Percentiles rank a stretch among this genome's conserved stretches.
Conservation (phyloP, 1,140 invertebrate genomes). For the Anagrus nilaparvatae region DNA sequence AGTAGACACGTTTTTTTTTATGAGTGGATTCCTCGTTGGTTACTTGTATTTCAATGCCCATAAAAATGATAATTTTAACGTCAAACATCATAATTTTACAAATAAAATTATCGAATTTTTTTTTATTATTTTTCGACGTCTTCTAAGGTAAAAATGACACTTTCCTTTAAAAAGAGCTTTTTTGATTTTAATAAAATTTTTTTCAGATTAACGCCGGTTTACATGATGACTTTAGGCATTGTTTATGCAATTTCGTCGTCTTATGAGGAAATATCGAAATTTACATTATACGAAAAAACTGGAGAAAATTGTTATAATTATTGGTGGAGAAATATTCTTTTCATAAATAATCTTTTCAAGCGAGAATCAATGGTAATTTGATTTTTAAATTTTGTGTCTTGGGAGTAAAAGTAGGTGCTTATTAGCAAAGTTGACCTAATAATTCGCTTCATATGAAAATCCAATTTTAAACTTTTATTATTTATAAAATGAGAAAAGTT, state of each 20-base stretch:
- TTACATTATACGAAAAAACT: conserved; percentile 38
- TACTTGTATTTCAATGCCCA: conserved; percentile 34
- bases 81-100: conserved; percentile 21
- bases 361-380: conserved; percentile 40
- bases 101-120: conserved; percentile 30
- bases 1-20: conserved; percentile 43
- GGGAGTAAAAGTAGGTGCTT: too few relatives aligned
- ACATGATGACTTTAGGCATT: conserved; percentile 43
- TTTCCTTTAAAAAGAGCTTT: not conserved
- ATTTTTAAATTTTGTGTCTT: too few relatives aligned
- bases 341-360: conserved; percentile 50
- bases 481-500: too few relatives aligned
- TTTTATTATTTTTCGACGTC: conserved; percentile 31
- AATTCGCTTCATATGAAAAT: too few relatives aligned
- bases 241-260: conserved; percentile 41
- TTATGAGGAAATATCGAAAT: conserved; percentile 39
- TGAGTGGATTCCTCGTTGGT: conserved; percentile 40
- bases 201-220: conserved; percentile 34
- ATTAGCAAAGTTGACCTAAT: too few relatives aligned
- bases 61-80: conserved; percentile 18
- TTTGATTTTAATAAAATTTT: not conserved
- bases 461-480: too few relatives aligned
- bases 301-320: conserved; percentile 45
- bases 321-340: conserved; percentile 56
- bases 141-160: conserved; percentile 33